Conservation (phyloP, 2,797 vertebrate species). For the Eulemur coronatus region DNA sequence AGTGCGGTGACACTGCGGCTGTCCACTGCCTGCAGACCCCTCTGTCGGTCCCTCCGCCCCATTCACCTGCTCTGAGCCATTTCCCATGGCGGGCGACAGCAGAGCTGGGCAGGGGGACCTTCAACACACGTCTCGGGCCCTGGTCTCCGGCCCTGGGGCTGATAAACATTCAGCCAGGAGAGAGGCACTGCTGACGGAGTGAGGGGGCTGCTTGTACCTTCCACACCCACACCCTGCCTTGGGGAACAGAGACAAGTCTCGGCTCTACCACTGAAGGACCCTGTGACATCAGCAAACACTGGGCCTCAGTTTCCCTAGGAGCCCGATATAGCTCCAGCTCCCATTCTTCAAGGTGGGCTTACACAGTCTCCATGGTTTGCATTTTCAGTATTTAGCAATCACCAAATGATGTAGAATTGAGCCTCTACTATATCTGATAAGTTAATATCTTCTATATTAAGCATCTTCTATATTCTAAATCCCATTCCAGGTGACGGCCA, state of each 20-base stretch:
- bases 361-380: neutral
- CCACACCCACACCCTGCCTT: neutral
- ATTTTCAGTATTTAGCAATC: neutral
- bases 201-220: neutral
- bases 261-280: neutral
- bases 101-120: no score
- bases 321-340: neutral
- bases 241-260: neutral
- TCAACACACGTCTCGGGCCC: accelerated
- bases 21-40: neutral
- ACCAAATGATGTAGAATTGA: neutral
- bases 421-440: neutral
- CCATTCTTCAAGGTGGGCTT: neutral
- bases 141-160: neutral
- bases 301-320: neutral
- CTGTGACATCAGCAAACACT: neutral
- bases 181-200: neutral
- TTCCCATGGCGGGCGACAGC: accelerated
- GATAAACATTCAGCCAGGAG: neutral
- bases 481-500: no score
- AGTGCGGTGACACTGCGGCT: neutral
- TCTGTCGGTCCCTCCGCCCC: neutral
- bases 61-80: neutral
- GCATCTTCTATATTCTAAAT: neutral
- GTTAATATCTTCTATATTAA: neutral